Evolutionary conservation across 2,888 invertebrate genomes (phyloP).

Genomic region (Stratiomys singularior): DNA sequence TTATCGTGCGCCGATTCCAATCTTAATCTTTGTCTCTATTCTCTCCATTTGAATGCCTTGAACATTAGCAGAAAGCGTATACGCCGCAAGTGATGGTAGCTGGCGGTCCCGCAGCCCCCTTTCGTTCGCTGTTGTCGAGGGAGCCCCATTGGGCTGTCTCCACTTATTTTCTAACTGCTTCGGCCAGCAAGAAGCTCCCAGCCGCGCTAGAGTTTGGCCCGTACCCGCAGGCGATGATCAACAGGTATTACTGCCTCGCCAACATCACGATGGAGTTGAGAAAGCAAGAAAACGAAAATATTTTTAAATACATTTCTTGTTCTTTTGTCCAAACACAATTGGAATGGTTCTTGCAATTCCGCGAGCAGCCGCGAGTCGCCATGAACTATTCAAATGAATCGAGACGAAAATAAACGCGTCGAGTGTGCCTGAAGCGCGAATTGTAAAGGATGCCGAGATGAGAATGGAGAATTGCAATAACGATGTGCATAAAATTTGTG

Average conservation of each 20-base stretch:
- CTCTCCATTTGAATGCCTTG: constrained; percentile 29
- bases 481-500: constrained; percentile 22
- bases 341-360: not conserved
- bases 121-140: not conserved
- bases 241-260: not conserved
- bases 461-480: constrained; percentile 34
- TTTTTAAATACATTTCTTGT: not conserved
- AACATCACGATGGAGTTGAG: not conserved
- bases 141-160: not conserved
- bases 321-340: constrained; percentile 25
- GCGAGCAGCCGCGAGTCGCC: not conserved
- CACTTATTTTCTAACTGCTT: not conserved
- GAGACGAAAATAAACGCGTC: not conserved
- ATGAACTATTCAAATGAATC: not conserved
- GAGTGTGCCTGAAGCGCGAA: not conserved
- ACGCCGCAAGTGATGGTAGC: not conserved
- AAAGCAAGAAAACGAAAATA: constrained; percentile 11
- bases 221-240: not conserved
- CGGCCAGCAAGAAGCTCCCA: not conserved
- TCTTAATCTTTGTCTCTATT: constrained; percentile 35
- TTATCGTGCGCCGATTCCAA: constrained; percentile 41
- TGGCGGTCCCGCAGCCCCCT: not conserved
- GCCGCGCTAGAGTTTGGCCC: too few relatives aligned
- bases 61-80: constrained; percentile 1
- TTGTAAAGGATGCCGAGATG: constrained; percentile 23